Conservation (phyloP, 2,888 invertebrate genomes). For the Sesamia inferens region DNA sequence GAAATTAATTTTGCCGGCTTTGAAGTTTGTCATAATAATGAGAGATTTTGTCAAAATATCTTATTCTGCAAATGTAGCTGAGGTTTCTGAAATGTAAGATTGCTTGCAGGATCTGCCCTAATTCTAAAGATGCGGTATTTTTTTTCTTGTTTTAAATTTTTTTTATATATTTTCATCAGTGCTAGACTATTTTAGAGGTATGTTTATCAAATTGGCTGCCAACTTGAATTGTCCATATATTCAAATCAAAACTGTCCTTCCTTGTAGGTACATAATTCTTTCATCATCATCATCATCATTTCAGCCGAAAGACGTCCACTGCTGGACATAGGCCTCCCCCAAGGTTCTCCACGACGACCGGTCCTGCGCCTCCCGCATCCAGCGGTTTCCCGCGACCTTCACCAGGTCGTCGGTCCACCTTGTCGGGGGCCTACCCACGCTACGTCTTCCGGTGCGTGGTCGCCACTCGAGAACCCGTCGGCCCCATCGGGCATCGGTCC, state of each 20-base stretch:
- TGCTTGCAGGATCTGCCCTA: conserved; percentile 8
- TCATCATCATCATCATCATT: no score
- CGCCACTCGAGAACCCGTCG: no score
- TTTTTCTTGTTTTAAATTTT: not conserved
- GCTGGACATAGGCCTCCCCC: no score
- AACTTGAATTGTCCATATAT: not conserved
- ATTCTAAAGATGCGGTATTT: not conserved
- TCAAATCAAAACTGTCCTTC: not conserved
- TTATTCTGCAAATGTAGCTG: conserved; percentile 17
- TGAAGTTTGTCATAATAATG: conserved; percentile 67
- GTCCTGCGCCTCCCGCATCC: no score
- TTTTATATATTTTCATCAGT: no score
- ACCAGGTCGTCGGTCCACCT: no score
- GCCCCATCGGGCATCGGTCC: no score
- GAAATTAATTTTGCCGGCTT: conserved; percentile 64
- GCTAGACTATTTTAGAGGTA: not conserved
- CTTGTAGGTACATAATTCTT: not conserved
- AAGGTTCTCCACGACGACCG: no score
- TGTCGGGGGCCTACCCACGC: no score
- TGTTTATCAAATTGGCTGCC: not conserved
- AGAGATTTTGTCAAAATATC: conserved; percentile 56
- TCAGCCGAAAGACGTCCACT: no score
- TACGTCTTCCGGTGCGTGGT: no score
- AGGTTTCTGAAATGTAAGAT: conserved; percentile 35
- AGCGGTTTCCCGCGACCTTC: no score